phyloP scores from a whole-genome alignment of 2,888 invertebrate genomes.

The Pachliopta kotzebuea region DNA sequence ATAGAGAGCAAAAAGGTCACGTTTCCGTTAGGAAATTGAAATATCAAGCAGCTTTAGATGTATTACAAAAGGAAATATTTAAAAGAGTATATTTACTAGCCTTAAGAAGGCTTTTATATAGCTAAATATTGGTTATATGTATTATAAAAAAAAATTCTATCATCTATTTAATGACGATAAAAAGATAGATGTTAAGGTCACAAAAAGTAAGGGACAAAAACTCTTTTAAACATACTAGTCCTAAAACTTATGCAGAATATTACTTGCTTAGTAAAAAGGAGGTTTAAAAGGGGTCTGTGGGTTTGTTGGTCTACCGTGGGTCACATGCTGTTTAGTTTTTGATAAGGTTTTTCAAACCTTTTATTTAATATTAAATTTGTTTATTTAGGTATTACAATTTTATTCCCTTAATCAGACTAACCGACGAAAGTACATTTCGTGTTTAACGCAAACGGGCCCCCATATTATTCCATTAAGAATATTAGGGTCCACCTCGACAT shows the following conservation, averaged over 20 bases:
- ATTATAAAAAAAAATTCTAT: no score
- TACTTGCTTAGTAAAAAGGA: neutral
- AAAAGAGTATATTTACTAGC: neutral
- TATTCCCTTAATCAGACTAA: no score
- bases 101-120: neutral
- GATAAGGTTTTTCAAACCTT: neutral
- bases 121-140: neutral
- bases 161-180: no score
- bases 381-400: no score
- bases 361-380: neutral
- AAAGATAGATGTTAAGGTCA: no score
- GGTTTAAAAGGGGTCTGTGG: no score
- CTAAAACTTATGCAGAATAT: neutral
- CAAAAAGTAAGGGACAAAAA: no score
- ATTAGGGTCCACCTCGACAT: no score
- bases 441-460: no score
- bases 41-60: neutral
- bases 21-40: slow-evolving; percentile 18
- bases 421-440: no score
- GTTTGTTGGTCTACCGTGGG: neutral
- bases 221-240: neutral
- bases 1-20: slow-evolving; percentile 11
- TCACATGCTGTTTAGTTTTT: neutral
- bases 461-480: no score
- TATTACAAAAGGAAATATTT: neutral